Base-by-base conservation (phyloP, 1,140 invertebrate species). In the Drosophila ambigua region DNA sequence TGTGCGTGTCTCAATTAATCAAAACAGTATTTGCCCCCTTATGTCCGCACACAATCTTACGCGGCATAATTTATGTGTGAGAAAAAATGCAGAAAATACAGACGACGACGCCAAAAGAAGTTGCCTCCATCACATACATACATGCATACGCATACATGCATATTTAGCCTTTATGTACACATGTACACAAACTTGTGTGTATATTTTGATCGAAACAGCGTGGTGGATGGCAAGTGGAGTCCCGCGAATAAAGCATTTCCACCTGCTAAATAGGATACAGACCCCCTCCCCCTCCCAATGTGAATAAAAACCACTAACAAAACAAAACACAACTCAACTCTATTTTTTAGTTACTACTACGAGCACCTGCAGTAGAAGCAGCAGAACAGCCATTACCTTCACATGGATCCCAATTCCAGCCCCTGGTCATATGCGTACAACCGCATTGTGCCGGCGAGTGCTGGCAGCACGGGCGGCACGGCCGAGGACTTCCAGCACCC, bases 351-450 rank as follows among this genome's bases (percentile, higher is more conserved):
- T 57, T 53, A 68, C 57, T 73, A 44, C 49, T n/a, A 74, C 54
- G 51, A 73, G 39, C 16, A 65, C 13, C n/a, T 49, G 52, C 45
- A 53, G 49, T n/a, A 51, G 63, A 41, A 59, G 48, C 72, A 73
- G 72, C 43, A 74, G 62, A 64, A 69, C 68, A 55, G 60, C 61
- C 64, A 84, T 64, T 55, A 64, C 61, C 35, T 55, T 59, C 13
- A 63, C 60, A 89, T 91, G 90, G 90, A 91, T 77, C 90, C 90
- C 45, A 91, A 91, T 59, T 91, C 90, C 45, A 91, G 87, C 43
- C 90, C 90, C 52, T 91, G 90, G 90, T 85, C 90, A 48, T 91
- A 91, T 72, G 90, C 90, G 53, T 91, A 91, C 51, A 91, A 91
- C 63, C 87, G 90, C 54, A 91, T 91, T 59, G 90, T 91, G 58